Base-by-base conservation (phyloP, 2,797 vertebrate genomes). In the Anabas testudineus region DNA sequence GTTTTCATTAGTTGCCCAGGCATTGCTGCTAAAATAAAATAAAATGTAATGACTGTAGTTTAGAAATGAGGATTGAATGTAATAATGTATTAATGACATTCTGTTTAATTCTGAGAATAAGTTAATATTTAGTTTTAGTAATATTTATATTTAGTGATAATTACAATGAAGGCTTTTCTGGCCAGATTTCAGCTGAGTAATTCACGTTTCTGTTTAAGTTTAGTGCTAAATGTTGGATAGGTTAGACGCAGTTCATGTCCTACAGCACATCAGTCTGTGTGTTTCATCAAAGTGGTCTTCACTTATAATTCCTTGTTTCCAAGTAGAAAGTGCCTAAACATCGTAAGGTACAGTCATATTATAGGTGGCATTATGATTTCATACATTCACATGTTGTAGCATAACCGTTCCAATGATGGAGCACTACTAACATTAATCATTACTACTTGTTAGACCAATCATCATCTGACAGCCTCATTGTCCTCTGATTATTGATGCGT, bases 81-180 rank as follows among this genome's bases (percentile, higher is more conserved):
- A 74, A 75, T 63, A 54, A 46, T 81, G 26, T 2, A 7, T 30
- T 30, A 28, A 30, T 71, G 68, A 60, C 41, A 71, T 67, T 76
- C 30, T 71, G 59, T 87, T 61, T 68, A 76, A 79, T 87, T 76
- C 51, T 52, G 49, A 80, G 45, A 62, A 53, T 76, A 82, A 80
- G 47, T 87, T 85, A 61, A 84, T 91, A 91, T 92, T 89, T 91
- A 89, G n/a, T n/a, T n/a, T n/a, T n/a, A n/a, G n/a, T n/a, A n/a
- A n/a, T n/a, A n/a, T n/a, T 91, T 91, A 78, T 71, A 78, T 88
- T 70, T 69, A 84, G 84, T 22, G n/a, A 48, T 45, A 26, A 48
- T 58, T 59, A 2, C 0, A 45, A 53, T 76, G 58, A 72, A 47
- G 26, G 60, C 43, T 0, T 46, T 43, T 10, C 14, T n/a, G 32